These are phyloP conservation scores for Ginglymostoma cirratum DNA, from an alignment of 2,113 vertebrate species.

Conservation along the genomic window DNA sequence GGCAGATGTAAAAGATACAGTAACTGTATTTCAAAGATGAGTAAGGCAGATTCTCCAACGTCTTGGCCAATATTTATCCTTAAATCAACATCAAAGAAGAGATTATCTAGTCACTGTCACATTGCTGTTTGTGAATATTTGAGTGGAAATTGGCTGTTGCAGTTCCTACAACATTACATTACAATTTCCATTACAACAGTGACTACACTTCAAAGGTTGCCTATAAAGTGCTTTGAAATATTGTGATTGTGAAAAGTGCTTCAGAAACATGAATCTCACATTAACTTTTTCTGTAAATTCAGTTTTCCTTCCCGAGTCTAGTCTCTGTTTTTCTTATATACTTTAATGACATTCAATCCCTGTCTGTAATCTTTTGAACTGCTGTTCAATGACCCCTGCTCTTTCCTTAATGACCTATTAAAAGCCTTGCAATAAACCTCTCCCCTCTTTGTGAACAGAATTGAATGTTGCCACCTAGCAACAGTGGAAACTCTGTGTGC, in stretches of 20 bases:
- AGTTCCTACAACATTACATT: neutral
- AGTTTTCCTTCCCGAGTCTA: too few relatives aligned
- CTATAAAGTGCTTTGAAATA: neutral
- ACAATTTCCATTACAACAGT: neutral
- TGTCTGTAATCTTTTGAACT: too few relatives aligned
- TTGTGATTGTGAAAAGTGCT: neutral
- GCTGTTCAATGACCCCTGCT: too few relatives aligned
- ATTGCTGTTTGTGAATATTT: neutral
- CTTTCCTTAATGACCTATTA: too few relatives aligned
- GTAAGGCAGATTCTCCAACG: neutral
- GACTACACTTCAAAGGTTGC: neutral
- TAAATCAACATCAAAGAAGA: neutral
- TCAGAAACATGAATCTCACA: neutral
- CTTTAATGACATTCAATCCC: too few relatives aligned
- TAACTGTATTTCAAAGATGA: neutral
- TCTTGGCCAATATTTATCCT: neutral
- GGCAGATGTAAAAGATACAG: neutral
- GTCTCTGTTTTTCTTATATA: too few relatives aligned
- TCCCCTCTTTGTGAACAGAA: too few relatives aligned
- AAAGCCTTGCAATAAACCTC: too few relatives aligned
- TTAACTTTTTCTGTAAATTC: neutral
- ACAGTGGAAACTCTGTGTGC: too few relatives aligned
- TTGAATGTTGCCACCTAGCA: too few relatives aligned
- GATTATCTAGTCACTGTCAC: neutral
- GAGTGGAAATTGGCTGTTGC: neutral